A percentile compares a stretch with the other conserved stretches of the same genome.
phyloP scores from a whole-genome alignment of 2,888 invertebrate species.

The Aleiodes testaceus region DNA sequence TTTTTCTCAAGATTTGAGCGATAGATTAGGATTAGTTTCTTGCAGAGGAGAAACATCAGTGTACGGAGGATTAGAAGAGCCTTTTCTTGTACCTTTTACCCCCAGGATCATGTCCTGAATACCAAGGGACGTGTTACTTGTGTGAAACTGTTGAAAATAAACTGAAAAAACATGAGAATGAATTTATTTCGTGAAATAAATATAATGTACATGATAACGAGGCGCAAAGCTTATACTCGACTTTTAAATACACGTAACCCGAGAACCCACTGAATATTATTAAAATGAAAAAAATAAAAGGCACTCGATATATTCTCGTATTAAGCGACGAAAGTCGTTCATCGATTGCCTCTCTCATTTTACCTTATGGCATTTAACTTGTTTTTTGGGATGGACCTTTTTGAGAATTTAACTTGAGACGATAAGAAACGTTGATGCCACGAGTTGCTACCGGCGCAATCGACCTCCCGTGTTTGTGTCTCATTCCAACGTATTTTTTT shows the following conservation, averaged over 20 bases:
- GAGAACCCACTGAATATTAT: conserved; percentile 31
- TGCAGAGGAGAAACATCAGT: neutral
- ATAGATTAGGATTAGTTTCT: neutral
- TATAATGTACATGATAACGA: conserved; percentile 43
- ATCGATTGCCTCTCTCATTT: conserved; percentile 18
- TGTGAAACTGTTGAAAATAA: conserved; percentile 1
- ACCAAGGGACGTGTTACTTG: neutral
- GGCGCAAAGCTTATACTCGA: conserved; percentile 35
- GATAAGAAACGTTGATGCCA: conserved; percentile 23
- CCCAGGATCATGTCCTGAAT: neutral
- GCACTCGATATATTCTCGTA: neutral
- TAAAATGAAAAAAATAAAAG: conserved; percentile 10
- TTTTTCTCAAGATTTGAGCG: neutral
- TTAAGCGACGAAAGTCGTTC: conserved; percentile 40
- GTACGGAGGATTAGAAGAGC: neutral
- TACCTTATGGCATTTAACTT: conserved; percentile 36
- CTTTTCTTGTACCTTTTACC: neutral
- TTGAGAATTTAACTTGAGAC: conserved; percentile 20
- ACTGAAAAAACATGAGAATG: neutral
- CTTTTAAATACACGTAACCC: conserved; percentile 5
- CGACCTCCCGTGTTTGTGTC: conserved; percentile 20
- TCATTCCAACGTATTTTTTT: conserved; percentile 13
- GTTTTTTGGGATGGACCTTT: conserved; percentile 7
- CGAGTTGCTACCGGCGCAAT: conserved; percentile 27
- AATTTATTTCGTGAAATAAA: conserved; percentile 42